Evolutionary conservation across 2,113 vertebrate species (phyloP).

Genomic region (Geothlypis trichas): DNA sequence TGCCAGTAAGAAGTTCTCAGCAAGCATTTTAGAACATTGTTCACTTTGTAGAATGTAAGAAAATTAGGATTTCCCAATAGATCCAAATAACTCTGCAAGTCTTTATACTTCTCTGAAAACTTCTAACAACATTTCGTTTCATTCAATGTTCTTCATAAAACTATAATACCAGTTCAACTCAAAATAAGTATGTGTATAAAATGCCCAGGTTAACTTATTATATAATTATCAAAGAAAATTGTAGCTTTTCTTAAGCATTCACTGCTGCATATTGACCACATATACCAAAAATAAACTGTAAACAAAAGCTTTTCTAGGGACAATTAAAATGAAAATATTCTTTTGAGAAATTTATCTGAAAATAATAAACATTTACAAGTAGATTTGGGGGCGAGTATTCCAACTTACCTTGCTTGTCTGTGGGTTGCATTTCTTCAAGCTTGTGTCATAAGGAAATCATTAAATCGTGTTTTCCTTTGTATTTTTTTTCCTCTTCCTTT

Average conservation of each 20-base stretch:
- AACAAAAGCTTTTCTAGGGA: background rate
- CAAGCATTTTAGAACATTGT: background rate
- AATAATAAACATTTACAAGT: conserved; percentile 9
- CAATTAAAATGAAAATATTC: background rate
- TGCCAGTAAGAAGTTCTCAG: background rate
- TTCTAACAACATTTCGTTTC: background rate
- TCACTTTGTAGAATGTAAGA: background rate
- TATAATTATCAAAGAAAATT: background rate
- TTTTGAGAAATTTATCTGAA: background rate
- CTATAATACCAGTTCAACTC: background rate
- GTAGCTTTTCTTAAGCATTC: background rate
- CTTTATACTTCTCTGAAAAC: background rate
- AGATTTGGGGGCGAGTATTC: conserved; percentile 15
- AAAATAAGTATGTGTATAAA: background rate
- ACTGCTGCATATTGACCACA: background rate
- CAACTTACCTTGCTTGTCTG: conserved; percentile 86
- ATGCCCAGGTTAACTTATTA: background rate
- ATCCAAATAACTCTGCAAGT: background rate
- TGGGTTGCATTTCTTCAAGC: conserved; percentile 73
- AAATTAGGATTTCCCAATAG: background rate
- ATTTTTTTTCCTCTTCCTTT: background rate
- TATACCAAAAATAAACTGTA: background rate
- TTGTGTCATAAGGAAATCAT: conserved; percentile 82
- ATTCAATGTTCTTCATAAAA: background rate
- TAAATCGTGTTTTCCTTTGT: conserved; percentile 73